Evolutionary conservation across 2,888 invertebrate genomes (phyloP).

Genomic region (Nasonovia ribisnigri): DNA sequence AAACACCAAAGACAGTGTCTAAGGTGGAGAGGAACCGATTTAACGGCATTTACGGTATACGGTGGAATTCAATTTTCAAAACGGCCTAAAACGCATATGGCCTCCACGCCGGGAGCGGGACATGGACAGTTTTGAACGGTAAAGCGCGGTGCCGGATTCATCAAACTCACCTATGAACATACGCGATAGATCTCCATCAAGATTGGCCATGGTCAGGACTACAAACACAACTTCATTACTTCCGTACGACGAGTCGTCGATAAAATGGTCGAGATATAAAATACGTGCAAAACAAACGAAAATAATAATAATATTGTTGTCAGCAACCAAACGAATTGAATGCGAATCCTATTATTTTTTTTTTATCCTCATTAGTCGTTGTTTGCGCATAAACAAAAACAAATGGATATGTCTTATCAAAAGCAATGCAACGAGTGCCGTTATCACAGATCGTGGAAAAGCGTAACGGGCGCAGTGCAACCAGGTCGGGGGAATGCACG

Average conservation of each 20-base stretch:
- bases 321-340: neutral
- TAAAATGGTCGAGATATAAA: neutral
- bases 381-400: constrained; percentile 65
- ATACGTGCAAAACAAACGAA: neutral
- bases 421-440: neutral
- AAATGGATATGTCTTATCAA: constrained; percentile 58
- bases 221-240: constrained; percentile 37
- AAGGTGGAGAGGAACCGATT: neutral
- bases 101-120: neutral
- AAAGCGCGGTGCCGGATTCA: neutral
- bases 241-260: neutral
- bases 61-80: neutral
- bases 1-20: too few relatives aligned
- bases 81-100: neutral
- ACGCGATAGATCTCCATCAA: constrained; percentile 58
- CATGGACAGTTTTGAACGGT: neutral
- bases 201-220: constrained; percentile 40
- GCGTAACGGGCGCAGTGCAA: constrained; percentile 38
- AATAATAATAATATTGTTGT: constrained; percentile 1
- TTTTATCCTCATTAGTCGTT: neutral
- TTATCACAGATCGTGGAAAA: constrained; percentile 56
- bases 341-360: neutral
- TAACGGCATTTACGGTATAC: neutral
- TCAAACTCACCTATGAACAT: constrained; percentile 52
- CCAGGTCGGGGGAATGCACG: neutral